Percentiles rank a stretch among this genome's conserved stretches.
Evolutionary conservation across 2,797 vertebrate species (phyloP).

Genomic region (Pangasius larnaudii): DNA sequence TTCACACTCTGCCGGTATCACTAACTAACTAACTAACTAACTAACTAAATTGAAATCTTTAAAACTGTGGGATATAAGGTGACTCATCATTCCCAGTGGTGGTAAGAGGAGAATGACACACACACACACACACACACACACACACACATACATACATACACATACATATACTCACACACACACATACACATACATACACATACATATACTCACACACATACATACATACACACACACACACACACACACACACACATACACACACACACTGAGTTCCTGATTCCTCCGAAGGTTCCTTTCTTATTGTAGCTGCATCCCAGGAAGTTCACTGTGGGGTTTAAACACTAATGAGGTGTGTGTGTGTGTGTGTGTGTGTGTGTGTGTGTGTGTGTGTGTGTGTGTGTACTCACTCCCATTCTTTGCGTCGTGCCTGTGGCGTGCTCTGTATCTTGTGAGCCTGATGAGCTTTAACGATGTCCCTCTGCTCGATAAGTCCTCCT

Average conservation of each 20-base stretch:
- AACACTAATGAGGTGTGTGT: constrained; percentile 8
- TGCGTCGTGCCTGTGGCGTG: constrained; percentile 93
- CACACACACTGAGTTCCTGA: neutral
- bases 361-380: constrained; percentile 7
- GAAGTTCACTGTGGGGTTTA: constrained; percentile 15
- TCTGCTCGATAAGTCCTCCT: constrained; percentile 93
- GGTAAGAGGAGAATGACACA: neutral
- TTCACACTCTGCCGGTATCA: neutral
- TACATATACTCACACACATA: neutral
- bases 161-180: neutral
- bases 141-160: constrained; percentile 12
- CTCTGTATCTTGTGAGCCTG: constrained; percentile 98
- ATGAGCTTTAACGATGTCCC: constrained; percentile 94
- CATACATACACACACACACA: constrained; percentile 12
- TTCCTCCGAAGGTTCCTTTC: neutral
- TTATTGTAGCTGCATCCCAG: neutral
- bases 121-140: neutral
- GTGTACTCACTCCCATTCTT: constrained; percentile 98
- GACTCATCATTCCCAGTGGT: neutral
- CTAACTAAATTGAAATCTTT: neutral
- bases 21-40: neutral
- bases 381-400: constrained; percentile 23
- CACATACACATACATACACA: neutral
- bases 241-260: constrained; percentile 11
- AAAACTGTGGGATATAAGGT: neutral